Evolutionary conservation across 1,140 invertebrate genomes (phyloP).

Genomic region (Copidosoma floridanum): DNA sequence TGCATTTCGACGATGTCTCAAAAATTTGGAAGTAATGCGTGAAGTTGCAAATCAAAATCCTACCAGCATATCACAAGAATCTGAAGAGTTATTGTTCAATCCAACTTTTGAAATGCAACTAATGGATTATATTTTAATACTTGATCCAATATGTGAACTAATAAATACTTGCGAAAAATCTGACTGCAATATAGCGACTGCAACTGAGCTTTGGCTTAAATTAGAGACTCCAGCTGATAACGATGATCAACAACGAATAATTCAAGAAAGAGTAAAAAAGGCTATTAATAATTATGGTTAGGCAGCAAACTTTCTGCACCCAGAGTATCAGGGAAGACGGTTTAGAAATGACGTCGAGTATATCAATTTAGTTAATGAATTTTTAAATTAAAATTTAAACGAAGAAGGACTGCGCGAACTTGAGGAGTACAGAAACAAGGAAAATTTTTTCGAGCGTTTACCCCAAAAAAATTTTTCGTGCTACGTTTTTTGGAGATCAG

Average conservation of each 20-base stretch:
- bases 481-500: too few relatives aligned
- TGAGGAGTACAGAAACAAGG: neutral
- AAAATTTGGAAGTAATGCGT: slow-evolving; percentile 20
- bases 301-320: slow-evolving; percentile 21
- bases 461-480: too few relatives aligned
- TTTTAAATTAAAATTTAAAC: neutral
- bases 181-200: neutral
- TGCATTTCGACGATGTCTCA: slow-evolving; percentile 3
- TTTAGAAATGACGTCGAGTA: neutral
- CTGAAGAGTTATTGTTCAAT: too few relatives aligned
- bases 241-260: neutral
- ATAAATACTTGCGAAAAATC: too few relatives aligned
- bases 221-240: neutral
- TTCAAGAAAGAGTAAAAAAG: neutral
- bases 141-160: too few relatives aligned
- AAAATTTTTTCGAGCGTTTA: too few relatives aligned
- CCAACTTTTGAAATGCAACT: too few relatives aligned
- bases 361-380: neutral
- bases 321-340: neutral
- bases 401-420: neutral
- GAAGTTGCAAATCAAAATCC: neutral
- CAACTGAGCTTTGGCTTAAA: slow-evolving; percentile 1
- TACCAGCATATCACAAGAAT: too few relatives aligned
- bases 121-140: too few relatives aligned
- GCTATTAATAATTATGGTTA: slow-evolving; percentile 6